A percentile compares a stretch with the other conserved stretches of the same genome.
Evolutionary conservation across 2,797 vertebrate genomes (phyloP).

Genomic region (Morus bassanus): DNA sequence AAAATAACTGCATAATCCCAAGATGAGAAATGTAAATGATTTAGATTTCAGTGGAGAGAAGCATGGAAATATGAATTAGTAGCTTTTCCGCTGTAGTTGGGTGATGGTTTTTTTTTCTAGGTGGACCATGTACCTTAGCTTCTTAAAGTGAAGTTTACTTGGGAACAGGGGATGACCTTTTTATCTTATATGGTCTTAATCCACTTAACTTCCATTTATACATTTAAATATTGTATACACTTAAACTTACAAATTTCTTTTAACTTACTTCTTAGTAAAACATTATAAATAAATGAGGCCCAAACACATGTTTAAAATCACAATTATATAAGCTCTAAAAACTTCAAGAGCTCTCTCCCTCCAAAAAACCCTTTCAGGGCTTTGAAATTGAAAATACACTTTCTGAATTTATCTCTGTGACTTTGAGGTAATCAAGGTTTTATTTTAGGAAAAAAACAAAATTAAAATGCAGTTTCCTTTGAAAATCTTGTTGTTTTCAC

Average conservation of each 20-base stretch:
- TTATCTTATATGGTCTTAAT: background rate
- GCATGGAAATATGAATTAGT: background rate
- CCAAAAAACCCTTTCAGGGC: background rate
- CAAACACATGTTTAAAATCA: background rate
- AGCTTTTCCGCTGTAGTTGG: background rate
- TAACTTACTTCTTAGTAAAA: background rate
- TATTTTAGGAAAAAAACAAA: background rate
- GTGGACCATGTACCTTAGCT: background rate
- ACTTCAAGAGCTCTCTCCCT: background rate
- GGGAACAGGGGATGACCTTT: background rate
- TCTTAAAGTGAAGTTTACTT: background rate
- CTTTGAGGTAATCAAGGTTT: background rate
- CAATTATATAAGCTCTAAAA: background rate
- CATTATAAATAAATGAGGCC: background rate
- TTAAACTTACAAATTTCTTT: background rate
- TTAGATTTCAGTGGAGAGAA: background rate
- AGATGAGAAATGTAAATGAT: background rate
- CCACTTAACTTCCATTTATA: too few relatives aligned
- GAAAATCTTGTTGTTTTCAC: background rate
- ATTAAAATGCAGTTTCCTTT: background rate
- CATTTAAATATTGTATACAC: background rate
- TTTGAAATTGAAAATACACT: background rate
- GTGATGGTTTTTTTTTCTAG: background rate
- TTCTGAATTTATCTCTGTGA: background rate
- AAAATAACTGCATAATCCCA: background rate